Evolutionary conservation across 2,888 invertebrate species (phyloP).

Genomic region (Schizotus pectinicornis): DNA sequence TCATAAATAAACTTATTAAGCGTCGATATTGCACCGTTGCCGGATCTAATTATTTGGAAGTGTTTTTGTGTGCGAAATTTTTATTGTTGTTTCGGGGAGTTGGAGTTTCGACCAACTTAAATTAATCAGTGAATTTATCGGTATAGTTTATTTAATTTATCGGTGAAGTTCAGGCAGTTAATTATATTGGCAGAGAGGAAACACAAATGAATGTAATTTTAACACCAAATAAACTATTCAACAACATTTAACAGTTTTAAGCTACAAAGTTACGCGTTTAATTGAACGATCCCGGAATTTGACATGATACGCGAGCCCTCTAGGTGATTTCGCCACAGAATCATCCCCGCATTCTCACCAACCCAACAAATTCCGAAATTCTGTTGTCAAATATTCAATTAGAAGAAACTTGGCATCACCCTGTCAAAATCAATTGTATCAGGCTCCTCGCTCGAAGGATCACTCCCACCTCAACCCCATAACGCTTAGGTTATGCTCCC

Average conservation of each 20-base stretch:
- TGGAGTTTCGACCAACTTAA: too few species aligned
- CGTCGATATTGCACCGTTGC: too few species aligned
- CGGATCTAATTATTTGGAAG: too few species aligned
- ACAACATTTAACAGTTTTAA: constrained; percentile 11
- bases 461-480: too few species aligned
- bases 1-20: too few species aligned
- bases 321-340: not conserved
- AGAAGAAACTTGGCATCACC: constrained; percentile 8
- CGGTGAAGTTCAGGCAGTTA: constrained; percentile 6
- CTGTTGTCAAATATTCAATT: constrained; percentile 13
- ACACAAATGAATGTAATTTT: constrained; percentile 15
- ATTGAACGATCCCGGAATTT: not conserved
- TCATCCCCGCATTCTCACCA: not conserved
- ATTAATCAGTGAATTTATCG: constrained; percentile 5
- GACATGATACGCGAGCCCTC: not conserved
- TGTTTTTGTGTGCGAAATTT: too few species aligned
- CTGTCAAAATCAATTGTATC: constrained; percentile 35
- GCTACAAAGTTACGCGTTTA: constrained; percentile 2
- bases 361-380: constrained; percentile 8
- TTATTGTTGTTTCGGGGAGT: too few species aligned
- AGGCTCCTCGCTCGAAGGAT: too few species aligned
- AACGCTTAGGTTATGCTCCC: too few species aligned
- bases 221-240: constrained; percentile 20
- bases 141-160: constrained; percentile 19
- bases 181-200: constrained; percentile 9